phyloP scores from a whole-genome alignment of 2,888 invertebrate genomes.

The Drosophila nigricruria region DNA sequence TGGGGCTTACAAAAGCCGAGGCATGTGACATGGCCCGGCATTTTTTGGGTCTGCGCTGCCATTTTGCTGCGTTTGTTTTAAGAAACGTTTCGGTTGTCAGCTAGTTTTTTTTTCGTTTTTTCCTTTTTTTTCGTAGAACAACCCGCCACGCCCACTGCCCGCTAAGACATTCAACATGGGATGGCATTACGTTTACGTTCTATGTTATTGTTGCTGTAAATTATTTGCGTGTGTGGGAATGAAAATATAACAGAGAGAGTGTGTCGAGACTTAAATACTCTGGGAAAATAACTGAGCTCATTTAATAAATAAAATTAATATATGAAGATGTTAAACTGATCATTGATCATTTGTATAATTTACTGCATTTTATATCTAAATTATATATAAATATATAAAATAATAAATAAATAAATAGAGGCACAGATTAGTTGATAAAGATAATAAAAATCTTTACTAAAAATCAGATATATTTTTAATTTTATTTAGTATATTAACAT shows the following conservation, averaged over 20 bases:
- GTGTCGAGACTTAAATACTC: not conserved
- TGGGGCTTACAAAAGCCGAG: not conserved
- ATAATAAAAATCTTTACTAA: not conserved
- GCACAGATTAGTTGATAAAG: not conserved
- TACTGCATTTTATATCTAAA: not conserved
- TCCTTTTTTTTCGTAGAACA: too few species aligned
- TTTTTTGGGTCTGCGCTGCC: conserved; percentile 40
- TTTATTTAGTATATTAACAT: too few species aligned
- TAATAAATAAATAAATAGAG: not conserved
- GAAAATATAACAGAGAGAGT: not conserved
- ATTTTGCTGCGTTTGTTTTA: conserved; percentile 66
- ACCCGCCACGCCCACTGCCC: not conserved
- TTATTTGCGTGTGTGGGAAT: conserved; percentile 39
- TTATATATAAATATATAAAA: not conserved
- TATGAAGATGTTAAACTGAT: too few species aligned
- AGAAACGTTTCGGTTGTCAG: conserved; percentile 78
- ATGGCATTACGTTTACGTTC: conserved; percentile 38
- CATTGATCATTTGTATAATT: not conserved
- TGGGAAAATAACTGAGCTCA: not conserved
- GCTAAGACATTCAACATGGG: conserved; percentile 1
- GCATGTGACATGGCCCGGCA: conserved; percentile 62
- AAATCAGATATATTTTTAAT: not conserved
- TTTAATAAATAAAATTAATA: not conserved
- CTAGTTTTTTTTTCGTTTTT: conserved; percentile 58
- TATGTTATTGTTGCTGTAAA: conserved; percentile 54